Evolutionary conservation across 2,797 vertebrate species (phyloP).

Genomic region (Pantherophis vulpinus): DNA sequence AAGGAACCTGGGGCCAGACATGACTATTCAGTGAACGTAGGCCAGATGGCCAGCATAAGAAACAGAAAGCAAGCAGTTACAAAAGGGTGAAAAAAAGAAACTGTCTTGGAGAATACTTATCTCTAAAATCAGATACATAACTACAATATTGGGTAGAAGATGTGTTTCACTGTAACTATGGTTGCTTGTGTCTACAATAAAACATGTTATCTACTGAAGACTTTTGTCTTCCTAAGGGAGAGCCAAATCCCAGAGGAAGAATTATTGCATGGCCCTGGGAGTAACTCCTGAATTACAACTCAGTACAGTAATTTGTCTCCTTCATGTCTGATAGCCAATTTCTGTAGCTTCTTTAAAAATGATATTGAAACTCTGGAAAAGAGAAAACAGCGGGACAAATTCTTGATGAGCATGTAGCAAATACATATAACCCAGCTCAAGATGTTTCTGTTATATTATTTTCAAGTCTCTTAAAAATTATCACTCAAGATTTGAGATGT

Average conservation of each 20-base stretch:
- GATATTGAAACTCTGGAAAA: neutral
- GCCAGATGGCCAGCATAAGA: neutral
- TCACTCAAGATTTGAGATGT: neutral
- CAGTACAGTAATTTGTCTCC: neutral
- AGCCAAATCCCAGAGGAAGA: neutral
- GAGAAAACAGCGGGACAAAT: neutral
- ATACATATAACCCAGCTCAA: neutral
- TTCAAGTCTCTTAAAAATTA: neutral
- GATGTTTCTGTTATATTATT: neutral
- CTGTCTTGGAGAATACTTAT: neutral
- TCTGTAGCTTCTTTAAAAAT: neutral
- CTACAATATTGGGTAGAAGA: neutral
- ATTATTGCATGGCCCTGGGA: neutral
- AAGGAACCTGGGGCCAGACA: neutral
- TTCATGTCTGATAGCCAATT: neutral
- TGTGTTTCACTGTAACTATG: neutral
- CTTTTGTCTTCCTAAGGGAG: neutral
- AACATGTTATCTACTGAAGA: neutral
- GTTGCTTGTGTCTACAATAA: neutral
- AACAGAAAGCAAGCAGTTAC: neutral
- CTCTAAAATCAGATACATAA: neutral
- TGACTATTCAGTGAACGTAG: neutral
- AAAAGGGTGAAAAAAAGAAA: neutral
- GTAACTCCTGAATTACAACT: neutral
- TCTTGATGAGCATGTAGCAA: neutral